phyloP scores from a whole-genome alignment of 2,888 invertebrate genomes.

The Trypoxylon attenuatum region DNA sequence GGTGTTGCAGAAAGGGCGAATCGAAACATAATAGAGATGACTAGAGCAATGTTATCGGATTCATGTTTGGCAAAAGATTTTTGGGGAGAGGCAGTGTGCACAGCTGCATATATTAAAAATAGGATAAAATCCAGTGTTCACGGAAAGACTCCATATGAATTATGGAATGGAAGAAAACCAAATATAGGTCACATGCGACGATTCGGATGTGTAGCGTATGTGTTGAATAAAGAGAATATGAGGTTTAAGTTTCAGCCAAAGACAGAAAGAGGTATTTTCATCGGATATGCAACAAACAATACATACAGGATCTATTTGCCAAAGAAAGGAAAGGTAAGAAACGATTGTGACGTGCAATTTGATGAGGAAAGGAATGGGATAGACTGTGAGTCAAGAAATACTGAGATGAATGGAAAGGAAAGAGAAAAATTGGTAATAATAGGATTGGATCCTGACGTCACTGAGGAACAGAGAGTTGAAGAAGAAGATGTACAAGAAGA shows the following conservation, averaged over 20 bases:
- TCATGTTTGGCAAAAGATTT: too few relatives aligned
- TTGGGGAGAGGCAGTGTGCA: conserved; percentile 27
- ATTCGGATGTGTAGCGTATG: background rate
- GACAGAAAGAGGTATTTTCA: background rate
- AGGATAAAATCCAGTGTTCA: background rate
- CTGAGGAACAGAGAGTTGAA: too few relatives aligned
- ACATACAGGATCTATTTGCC: background rate
- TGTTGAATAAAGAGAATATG: background rate
- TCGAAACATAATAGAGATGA: conserved; percentile 39
- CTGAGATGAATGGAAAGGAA: too few relatives aligned
- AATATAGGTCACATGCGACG: background rate
- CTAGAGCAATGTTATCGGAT: conserved; percentile 48
- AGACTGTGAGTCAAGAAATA: too few relatives aligned
- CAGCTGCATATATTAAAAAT: background rate
- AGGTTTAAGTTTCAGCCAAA: background rate
- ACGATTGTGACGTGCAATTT: too few relatives aligned
- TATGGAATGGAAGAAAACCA: background rate
- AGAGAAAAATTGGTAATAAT: too few relatives aligned
- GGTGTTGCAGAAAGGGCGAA: conserved; percentile 51
- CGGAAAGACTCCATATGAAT: background rate
- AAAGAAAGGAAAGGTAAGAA: background rate
- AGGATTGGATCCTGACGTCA: too few relatives aligned
- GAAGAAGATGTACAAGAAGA: too few relatives aligned
- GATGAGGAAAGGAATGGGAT: too few relatives aligned
- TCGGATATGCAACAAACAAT: background rate